Evolutionary conservation across 2,888 invertebrate genomes (phyloP), one percentile per base, ranked within the genome.

Genomic region (Drosophila villosipedis): DNA sequence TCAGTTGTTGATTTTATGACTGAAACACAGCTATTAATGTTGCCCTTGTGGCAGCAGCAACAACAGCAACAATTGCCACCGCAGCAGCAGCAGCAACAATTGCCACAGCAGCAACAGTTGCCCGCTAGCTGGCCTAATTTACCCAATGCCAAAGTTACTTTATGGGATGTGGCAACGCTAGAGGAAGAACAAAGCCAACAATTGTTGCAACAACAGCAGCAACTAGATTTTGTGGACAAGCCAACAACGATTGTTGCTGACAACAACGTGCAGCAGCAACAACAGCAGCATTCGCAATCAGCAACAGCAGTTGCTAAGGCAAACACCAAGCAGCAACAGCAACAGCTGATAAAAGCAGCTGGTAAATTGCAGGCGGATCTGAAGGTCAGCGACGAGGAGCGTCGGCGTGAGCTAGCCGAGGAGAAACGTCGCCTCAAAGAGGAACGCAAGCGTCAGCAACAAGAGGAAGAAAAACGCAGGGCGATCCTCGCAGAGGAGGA

Each of bases 401-500:
- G 91, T 0, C 91, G 91, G 16, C 85, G 90, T 1, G 93, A 93
- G 39, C 76, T 67, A 33, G 81, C 73, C 16, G 93, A 93, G 35
- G 93, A 93, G 22, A 92, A 92, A 37, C 83, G 91, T 9, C 88
- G 91, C 1, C 84, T 90, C 33, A 92, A 92, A 54, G 92, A 93
- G 33, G 92, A 93, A 50, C 92, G 91, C 19, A 93, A 91, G 60
- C 92, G 92, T 1, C 92, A 87, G 47, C 93, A 90, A 59, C 67
- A 83, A 7, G 93, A 93, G 49, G 93, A 93, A 3, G 92, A 93
- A 25, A 93, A 92, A 43, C 91, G 91, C 6, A 91, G 92, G 4
- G 73, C 80, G 1, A 68, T 87, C 47, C 63, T 78, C 16, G 83
- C 74, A 2, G 93, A 93, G 50, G 93, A 93, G 39, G 92, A 93